Base-by-base conservation (phyloP, 2,113 vertebrate species). In the Melierax canorus region DNA sequence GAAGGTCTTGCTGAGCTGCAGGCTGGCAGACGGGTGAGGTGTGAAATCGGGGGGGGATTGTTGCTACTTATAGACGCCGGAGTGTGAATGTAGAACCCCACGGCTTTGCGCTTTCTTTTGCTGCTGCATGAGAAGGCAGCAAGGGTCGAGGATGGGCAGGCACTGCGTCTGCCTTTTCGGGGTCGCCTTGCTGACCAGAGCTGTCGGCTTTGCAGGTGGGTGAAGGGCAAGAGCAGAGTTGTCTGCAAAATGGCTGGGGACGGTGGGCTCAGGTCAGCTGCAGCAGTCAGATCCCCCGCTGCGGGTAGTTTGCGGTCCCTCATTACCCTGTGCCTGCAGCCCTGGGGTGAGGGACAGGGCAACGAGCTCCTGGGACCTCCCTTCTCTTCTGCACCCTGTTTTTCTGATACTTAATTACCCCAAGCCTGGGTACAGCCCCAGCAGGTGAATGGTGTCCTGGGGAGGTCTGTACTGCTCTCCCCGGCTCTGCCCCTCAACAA, bases 81-180 rank as follows among this genome's bases (percentile, higher is more conserved):
- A 27, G 34, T 24, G 45, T 1, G 1, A 63, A 50, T 2, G n/a
- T 3, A 2, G 56, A 48, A 30, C 11, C 9, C 43, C 56, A 36
- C 2, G 3, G 27, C 29, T 63, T 41, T 26, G 36, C 0, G 2
- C 29, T 51, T 32, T 34, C 36, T 1, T 53, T n/a, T 16, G 30
- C 17, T 0, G 7, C 58, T 2, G 29, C 3, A 15, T 6, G 4
- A 51, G 46, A 32, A 51, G 7, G 46, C 30, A 12, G 36, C 10
- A 21, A 41, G 59, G 29, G 45, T 7, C 1, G 4, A 16, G 59
- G 75, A 34, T 12, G 46, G 22, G 17, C 6, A 3, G 24, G 34
- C 4, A 5, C 18, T 19, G 0, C 1, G 9, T 14, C 29, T 19
- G 22, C 45, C 29, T 51, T 50, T 5, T 51, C 1, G 2, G 36